These are phyloP conservation scores for Sebastes vulpes DNA, from an alignment of 2,797 vertebrate species.

Conservation along the genomic window DNA sequence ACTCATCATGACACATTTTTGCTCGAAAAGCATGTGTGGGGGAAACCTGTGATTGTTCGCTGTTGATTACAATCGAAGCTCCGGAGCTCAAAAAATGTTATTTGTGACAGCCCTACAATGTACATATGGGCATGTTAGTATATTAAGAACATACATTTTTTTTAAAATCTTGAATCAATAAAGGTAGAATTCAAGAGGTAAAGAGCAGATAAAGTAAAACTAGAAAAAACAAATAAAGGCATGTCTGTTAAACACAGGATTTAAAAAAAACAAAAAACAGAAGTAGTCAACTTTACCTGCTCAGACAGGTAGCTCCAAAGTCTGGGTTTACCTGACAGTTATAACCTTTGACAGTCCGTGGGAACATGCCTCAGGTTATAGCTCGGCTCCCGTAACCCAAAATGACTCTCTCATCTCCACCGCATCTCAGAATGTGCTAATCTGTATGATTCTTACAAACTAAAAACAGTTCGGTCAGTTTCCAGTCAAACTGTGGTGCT, in stretches of 20 bases:
- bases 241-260: background rate
- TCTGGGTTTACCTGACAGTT: background rate
- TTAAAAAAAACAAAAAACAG: background rate
- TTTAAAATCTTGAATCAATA: background rate
- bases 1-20: no score
- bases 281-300: background rate
- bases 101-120: accelerated
- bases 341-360: background rate
- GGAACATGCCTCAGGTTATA: slow-evolving; percentile 3
- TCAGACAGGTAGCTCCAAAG: background rate
- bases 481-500: background rate
- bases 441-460: background rate
- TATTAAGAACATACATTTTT: background rate
- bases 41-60: accelerated
- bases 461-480: background rate
- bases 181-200: background rate
- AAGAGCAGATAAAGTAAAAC: background rate
- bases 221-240: background rate
- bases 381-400: background rate
- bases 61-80: no score
- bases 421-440: background rate
- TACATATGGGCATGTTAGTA: background rate
- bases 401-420: background rate
- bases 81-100: accelerated
- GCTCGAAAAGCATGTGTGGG: no score